phyloP scores from a whole-genome alignment of 1,140 invertebrate genomes.

The Eupristina koningsbergeri region DNA sequence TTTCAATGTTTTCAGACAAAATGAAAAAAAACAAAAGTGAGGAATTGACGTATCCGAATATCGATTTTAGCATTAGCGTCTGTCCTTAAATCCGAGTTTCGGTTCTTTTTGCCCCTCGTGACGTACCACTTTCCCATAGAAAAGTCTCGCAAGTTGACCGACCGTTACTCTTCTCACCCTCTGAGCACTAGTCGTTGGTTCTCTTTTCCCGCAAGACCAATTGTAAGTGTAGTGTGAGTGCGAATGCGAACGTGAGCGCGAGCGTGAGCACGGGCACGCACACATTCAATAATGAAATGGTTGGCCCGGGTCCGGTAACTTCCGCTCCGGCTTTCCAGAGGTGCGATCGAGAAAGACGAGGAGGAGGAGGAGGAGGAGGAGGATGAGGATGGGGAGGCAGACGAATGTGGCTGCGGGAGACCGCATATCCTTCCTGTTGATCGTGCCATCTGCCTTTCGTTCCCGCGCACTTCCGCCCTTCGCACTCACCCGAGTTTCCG shows the following conservation, averaged over 20 bases:
- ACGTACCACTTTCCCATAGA: conserved; percentile 4
- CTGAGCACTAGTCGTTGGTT: too few relatives aligned
- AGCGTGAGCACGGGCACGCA: too few relatives aligned
- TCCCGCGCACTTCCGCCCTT: conserved; percentile 45
- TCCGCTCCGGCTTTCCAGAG: conserved; percentile 16
- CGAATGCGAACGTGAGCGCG: too few relatives aligned
- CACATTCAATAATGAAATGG: conserved; percentile 34
- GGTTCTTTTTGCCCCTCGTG: not conserved
- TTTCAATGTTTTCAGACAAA: too few relatives aligned
- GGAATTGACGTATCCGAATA: too few relatives aligned
- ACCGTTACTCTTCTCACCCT: not conserved
- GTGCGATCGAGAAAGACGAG: not conserved
- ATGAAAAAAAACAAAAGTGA: not conserved
- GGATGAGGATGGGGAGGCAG: conserved; percentile 24
- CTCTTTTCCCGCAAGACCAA: not conserved
- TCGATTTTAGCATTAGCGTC: conserved; percentile 5
- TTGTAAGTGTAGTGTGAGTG: too few relatives aligned
- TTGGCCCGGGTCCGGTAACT: not conserved
- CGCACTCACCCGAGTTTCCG: not conserved
- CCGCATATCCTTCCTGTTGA: conserved; percentile 64
- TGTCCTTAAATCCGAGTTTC: not conserved
- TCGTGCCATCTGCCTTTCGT: conserved; percentile 58
- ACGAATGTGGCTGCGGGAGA: conserved; percentile 58
- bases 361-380: not conserved
- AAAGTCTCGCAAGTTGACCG: not conserved